phyloP scores from a whole-genome alignment of 2,797 vertebrate species.

The Myotis vivesi region DNA sequence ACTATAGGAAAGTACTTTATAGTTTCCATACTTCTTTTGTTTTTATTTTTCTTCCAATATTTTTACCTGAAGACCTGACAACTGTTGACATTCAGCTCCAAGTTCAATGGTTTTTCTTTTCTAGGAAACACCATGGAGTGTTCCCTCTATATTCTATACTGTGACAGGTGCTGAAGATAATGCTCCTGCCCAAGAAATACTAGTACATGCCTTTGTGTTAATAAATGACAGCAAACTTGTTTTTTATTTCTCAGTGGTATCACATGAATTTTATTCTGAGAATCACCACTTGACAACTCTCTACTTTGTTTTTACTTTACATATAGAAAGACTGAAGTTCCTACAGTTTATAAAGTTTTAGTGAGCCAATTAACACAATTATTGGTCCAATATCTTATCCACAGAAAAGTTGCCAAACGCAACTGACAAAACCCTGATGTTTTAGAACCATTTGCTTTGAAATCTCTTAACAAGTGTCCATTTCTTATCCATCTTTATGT shows the following conservation, averaged over 20 bases:
- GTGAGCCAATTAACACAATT: not conserved
- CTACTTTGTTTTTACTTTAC: conserved; percentile 40
- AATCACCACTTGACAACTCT: not conserved
- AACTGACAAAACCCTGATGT: not conserved
- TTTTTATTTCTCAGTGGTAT: conserved; percentile 26
- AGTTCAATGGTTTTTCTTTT: conserved; percentile 14
- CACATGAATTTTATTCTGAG: not conserved
- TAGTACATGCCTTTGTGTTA: not conserved
- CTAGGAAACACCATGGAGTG: not conserved
- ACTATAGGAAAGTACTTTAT: not conserved
- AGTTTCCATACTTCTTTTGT: not conserved
- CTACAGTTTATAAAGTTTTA: not conserved
- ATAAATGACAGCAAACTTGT: conserved; percentile 1
- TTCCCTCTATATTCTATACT: not conserved
- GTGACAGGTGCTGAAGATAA: not conserved
- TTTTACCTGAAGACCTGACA: not conserved
- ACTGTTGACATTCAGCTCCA: not conserved
- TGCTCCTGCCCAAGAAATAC: not conserved
- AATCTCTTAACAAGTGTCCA: conserved; percentile 39
- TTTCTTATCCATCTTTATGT: conserved; percentile 35
- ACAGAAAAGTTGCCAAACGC: conserved; percentile 18
- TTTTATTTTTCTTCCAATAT: not conserved
- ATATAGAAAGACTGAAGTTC: conserved; percentile 8
- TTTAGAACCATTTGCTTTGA: conserved; percentile 31
- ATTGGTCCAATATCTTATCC: not conserved